A percentile compares a stretch with the other conserved stretches of the same genome.
Conservation (phyloP, 2,113 vertebrate species). For the Uria aalge region DNA sequence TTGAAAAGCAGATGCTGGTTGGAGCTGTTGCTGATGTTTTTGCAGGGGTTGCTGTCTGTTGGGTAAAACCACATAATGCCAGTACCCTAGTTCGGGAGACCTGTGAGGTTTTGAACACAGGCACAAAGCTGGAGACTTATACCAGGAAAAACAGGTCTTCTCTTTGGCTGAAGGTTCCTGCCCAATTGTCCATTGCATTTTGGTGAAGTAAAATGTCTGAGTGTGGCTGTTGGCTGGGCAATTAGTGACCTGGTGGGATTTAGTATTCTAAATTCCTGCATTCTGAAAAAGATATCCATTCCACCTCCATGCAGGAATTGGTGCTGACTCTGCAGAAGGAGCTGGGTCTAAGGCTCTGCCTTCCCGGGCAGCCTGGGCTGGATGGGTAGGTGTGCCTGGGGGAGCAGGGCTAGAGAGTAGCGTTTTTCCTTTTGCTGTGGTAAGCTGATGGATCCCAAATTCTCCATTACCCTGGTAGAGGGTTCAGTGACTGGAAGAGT, state of each 20-base stretch:
- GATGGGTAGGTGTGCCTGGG: neutral
- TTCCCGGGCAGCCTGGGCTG: neutral
- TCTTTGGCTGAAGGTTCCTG: neutral
- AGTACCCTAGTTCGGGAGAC: neutral
- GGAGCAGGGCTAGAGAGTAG: neutral
- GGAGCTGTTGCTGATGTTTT: neutral
- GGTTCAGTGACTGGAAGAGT: neutral
- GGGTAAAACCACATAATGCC: neutral
- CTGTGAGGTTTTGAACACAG: neutral
- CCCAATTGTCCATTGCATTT: neutral
- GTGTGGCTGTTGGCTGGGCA: neutral
- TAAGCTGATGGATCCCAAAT: neutral
- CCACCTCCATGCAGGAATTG: neutral
- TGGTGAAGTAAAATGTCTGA: neutral
- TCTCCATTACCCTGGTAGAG: neutral
- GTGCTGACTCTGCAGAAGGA: neutral
- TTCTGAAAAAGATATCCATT: neutral
- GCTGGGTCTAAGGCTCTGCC: neutral
- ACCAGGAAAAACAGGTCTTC: neutral
- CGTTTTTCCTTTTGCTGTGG: neutral
- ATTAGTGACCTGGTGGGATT: neutral
- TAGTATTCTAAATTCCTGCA: neutral
- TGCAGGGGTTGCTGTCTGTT: neutral
- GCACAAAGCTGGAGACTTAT: neutral
- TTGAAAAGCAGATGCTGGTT: neutral